Percentiles rank a stretch among this genome's conserved stretches.
phyloP scores from a whole-genome alignment of 2,888 invertebrate genomes.

The Limnephilus lunatus region DNA sequence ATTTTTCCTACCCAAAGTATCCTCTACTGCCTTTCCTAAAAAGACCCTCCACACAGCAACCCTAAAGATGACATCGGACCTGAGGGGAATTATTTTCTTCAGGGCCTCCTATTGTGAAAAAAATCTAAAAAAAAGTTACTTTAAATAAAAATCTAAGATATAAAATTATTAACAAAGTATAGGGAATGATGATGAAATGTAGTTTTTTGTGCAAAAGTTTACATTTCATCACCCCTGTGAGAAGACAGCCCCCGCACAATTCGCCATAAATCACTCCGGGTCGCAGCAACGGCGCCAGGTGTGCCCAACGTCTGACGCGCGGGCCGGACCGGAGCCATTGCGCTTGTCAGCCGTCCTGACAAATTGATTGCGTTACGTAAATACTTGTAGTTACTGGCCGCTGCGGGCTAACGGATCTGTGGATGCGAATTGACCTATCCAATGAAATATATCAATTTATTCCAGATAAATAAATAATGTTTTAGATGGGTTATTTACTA shows the following conservation, averaged over 20 bases:
- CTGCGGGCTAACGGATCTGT: background rate
- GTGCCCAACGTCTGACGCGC: constrained; percentile 48
- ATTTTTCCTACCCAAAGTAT: too few relatives aligned
- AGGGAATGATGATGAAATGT: too few relatives aligned
- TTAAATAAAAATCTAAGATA: too few relatives aligned
- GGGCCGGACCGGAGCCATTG: constrained; percentile 27
- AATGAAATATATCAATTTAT: background rate
- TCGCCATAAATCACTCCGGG: constrained; percentile 42
- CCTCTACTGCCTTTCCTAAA: too few relatives aligned
- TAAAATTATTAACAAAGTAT: too few relatives aligned
- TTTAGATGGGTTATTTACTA: background rate
- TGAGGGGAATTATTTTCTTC: too few relatives aligned
- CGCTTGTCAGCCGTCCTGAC: constrained; percentile 14
- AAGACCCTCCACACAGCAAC: too few relatives aligned
- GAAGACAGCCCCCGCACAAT: background rate
- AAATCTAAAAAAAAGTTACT: too few relatives aligned
- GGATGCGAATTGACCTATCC: background rate
- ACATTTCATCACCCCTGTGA: background rate
- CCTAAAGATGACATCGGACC: too few relatives aligned
- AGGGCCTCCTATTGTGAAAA: too few relatives aligned
- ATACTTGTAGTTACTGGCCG: constrained; percentile 9
- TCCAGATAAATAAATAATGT: background rate
- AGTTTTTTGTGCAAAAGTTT: background rate
- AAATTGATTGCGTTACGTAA: constrained; percentile 32
- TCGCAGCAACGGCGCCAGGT: constrained; percentile 30